Conservation (phyloP, 2,113 vertebrate genomes). For the Acrocephalus arundinaceus region DNA sequence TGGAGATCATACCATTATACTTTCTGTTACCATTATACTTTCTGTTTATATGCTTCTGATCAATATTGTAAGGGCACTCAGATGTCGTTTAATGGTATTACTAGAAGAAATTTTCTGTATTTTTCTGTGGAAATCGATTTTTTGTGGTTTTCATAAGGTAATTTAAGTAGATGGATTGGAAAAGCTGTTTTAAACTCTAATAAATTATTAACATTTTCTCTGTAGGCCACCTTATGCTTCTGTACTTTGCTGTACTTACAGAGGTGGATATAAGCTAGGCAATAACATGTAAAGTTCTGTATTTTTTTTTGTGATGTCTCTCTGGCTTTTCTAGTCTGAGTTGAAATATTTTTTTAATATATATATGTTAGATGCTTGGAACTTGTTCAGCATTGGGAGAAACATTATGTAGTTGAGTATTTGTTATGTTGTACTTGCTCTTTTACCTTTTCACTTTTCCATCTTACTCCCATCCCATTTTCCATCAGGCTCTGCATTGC, state of each 20-base stretch:
- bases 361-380: neutral
- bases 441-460: neutral
- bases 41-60: neutral
- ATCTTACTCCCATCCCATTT: neutral
- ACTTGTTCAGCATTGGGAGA: neutral
- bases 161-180: neutral
- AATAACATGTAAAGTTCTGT: neutral
- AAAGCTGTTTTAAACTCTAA: neutral
- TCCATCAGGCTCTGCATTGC: neutral
- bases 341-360: neutral
- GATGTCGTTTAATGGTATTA: neutral
- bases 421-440: neutral
- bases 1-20: neutral
- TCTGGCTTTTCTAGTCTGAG: neutral
- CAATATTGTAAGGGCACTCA: neutral
- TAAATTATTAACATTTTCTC: constrained; percentile 22
- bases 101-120: neutral
- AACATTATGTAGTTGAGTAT: neutral
- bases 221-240: neutral
- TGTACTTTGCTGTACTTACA: neutral
- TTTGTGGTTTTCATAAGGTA: neutral
- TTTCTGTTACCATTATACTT: neutral
- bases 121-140: neutral
- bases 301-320: neutral
- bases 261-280: neutral